phyloP scores from a whole-genome alignment of 2,113 vertebrate genomes.

The Hoplias malabaricus region DNA sequence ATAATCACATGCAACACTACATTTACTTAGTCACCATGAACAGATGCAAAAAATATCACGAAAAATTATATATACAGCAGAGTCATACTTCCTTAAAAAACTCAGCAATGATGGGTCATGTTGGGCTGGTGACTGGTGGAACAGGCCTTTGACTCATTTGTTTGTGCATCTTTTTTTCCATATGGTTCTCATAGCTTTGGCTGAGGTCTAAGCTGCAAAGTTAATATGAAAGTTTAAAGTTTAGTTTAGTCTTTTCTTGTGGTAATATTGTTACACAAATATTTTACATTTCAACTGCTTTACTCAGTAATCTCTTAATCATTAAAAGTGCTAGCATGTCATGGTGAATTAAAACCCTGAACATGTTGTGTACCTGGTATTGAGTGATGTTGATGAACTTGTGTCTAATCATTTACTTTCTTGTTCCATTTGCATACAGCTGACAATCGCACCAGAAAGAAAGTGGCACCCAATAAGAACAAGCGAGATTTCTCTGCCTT shows the following conservation, averaged over 20 bases:
- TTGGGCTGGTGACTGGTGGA: not conserved
- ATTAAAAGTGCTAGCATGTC: not conserved
- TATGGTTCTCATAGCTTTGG: not conserved
- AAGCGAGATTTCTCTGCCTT: conserved; percentile 94
- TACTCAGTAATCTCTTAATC: too few relatives aligned
- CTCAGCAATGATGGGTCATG: too few relatives aligned
- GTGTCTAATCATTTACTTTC: not conserved
- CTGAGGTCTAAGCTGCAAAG: not conserved
- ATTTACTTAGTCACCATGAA: conserved; percentile 7
- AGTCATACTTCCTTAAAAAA: not conserved
- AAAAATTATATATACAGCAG: not conserved
- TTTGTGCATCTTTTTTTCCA: not conserved
- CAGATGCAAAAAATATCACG: not conserved
- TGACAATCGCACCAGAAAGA: conserved; percentile 88
- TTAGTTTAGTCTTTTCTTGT: not conserved
- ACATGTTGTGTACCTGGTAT: not conserved
- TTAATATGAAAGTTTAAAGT: not conserved
- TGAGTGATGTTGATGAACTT: not conserved
- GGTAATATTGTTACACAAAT: too few relatives aligned
- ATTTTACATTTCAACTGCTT: too few relatives aligned
- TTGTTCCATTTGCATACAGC: conserved; percentile 64
- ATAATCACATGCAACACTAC: not conserved
- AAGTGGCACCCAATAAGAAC: conserved; percentile 81
- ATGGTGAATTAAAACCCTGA: not conserved
- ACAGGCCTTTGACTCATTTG: not conserved